Base-by-base conservation (phyloP, 2,888 invertebrate genomes). In the Selenia dentaria region DNA sequence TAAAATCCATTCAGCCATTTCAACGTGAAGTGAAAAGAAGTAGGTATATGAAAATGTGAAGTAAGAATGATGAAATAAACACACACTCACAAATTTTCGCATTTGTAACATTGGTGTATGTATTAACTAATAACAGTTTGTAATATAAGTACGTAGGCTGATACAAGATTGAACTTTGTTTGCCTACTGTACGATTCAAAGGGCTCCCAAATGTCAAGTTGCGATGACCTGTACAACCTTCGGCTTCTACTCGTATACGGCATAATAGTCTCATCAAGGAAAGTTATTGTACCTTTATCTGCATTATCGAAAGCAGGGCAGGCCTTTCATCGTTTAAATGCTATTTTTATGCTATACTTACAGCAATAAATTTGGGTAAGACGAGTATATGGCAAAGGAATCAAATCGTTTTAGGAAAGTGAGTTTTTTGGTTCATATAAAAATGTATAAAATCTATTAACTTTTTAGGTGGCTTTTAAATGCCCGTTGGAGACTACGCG, bases 161-260 rank as follows among this genome's bases (percentile, higher is more conserved):
- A 3, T 3, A 16, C 4, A 16, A 16, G 4, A 16, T 29, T 38
- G 29, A 38, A 42, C 32, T 4, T n/a, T 34, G 28, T 51, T 42
- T 13, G 28, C 44, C 18, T 51, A 26, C 54, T 22, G 35, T 47
- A 43, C 49, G 40, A 58, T 59, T 67, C 59, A 67, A 69, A 63
- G 53, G 68, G 65, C 73, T 63, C 59, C 51, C 51, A 47, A 66
- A 70, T 54, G 58, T 59, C 55, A 58, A 47, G 47, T 35, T 34
- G 28, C 52, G 58, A 59, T 67, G 64, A 67, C 66, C 63, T 64
- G 37, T 31, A 46, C 53, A 62, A 66, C 57, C 60, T 59, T 59
- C 44, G 47, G 55, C 56, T 54, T 56, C 56, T 45, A 54, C 41
- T 27, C 41, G 41, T 45, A 59, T 56, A 56, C 59, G 43, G 48